A percentile compares a stretch with the other conserved stretches of the same genome.
These are phyloP conservation scores for Melanotaenia pygmaea DNA, from an alignment of 2,797 vertebrate genomes.

Conservation along the genomic window DNA sequence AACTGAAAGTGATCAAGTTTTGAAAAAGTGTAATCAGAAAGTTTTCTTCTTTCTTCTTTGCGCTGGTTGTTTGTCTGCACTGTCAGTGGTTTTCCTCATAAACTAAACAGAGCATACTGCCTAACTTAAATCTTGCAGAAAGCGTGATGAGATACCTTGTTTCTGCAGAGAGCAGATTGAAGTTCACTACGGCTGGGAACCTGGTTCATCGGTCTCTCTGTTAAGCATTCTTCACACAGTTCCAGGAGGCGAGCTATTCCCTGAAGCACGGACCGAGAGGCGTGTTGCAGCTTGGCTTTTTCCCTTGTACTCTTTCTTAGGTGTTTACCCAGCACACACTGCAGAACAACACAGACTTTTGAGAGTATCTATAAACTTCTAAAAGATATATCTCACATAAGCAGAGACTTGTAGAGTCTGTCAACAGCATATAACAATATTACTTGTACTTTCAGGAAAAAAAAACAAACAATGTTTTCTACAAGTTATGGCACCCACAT, in stretches of 20 bases:
- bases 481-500: background rate
- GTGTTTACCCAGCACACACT: slow-evolving; percentile 63
- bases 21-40: background rate
- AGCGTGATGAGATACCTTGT: slow-evolving; percentile 82
- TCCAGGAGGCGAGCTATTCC: slow-evolving; percentile 83
- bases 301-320: slow-evolving; percentile 77
- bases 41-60: background rate
- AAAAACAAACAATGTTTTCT: background rate
- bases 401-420: background rate
- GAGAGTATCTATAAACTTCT: slow-evolving; percentile 19
- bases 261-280: slow-evolving; percentile 79
- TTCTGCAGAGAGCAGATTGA: slow-evolving; percentile 79
- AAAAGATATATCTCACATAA: slow-evolving; percentile 11
- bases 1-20: background rate
- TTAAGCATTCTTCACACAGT: slow-evolving; percentile 82
- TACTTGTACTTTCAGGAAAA: background rate
- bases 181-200: slow-evolving; percentile 81
- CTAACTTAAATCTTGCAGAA: slow-evolving; percentile 33
- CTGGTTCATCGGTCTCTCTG: slow-evolving; percentile 62
- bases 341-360: slow-evolving; percentile 42
- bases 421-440: background rate
- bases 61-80: background rate
- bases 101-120: slow-evolving; percentile 10
- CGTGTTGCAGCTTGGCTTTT: slow-evolving; percentile 74
- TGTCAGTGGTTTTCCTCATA: slow-evolving; percentile 14